These are phyloP conservation scores for Pluvialis apricaria DNA, from an alignment of 2,113 vertebrate genomes.

Conservation along the genomic window DNA sequence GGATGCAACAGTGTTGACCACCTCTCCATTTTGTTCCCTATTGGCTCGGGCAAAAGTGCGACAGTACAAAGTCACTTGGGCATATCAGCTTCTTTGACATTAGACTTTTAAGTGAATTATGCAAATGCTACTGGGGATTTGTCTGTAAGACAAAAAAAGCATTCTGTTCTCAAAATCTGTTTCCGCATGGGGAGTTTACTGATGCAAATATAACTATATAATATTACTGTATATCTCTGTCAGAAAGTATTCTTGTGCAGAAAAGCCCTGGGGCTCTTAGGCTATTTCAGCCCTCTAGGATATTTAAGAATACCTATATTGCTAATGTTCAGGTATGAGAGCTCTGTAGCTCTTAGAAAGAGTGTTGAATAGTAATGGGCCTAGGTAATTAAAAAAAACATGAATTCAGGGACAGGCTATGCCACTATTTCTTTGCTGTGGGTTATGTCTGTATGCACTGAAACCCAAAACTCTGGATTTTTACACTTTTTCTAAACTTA, in stretches of 20 bases:
- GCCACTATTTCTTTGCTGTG: not conserved
- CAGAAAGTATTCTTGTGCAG: not conserved
- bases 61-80: not conserved
- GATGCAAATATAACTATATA: not conserved
- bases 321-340: not conserved
- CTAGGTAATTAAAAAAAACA: not conserved
- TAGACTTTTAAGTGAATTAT: not conserved
- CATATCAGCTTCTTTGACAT: not conserved
- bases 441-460: not conserved
- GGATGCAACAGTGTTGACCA: not conserved
- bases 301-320: not conserved
- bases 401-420: not conserved
- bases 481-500: not conserved
- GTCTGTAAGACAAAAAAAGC: not conserved
- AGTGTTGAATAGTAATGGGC: not conserved
- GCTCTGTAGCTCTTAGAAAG: not conserved
- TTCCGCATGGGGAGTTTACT: not conserved
- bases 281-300: not conserved
- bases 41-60: not conserved
- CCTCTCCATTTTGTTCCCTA: not conserved
- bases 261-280: not conserved
- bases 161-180: not conserved
- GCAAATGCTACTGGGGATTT: not conserved
- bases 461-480: not conserved
- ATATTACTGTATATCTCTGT: not conserved